A percentile compares a stretch with the other conserved stretches of the same genome.
Conservation (phyloP, 2,888 invertebrate species). For the Apamea epomidion region DNA sequence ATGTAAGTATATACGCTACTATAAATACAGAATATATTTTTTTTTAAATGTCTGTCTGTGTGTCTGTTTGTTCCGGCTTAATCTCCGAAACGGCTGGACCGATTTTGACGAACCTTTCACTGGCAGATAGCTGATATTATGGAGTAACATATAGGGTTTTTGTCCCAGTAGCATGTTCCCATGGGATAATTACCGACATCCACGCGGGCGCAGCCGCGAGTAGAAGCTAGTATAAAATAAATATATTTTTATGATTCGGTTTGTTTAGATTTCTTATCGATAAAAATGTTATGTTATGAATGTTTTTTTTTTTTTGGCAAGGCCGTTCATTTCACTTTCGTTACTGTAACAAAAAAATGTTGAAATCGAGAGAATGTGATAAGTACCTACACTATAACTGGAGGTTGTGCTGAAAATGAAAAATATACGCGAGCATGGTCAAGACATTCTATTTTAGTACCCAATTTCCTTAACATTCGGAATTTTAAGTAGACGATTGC, state of each 20-base stretch:
- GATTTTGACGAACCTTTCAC: too few species aligned
- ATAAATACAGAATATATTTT: neutral
- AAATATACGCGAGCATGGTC: slow-evolving; percentile 28
- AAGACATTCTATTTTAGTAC: slow-evolving; percentile 42
- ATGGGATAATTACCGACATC: neutral
- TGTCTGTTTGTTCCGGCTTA: too few species aligned
- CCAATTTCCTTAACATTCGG: slow-evolving; percentile 11
- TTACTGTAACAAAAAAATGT: slow-evolving; percentile 41
- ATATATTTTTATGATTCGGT: neutral
- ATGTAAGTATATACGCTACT: neutral
- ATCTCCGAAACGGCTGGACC: too few species aligned
- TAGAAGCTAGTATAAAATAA: neutral
- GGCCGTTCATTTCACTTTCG: slow-evolving; percentile 47
- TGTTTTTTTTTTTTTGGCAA: slow-evolving; percentile 31
- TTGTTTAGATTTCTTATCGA: slow-evolving; percentile 29
- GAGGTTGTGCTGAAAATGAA: slow-evolving; percentile 26
- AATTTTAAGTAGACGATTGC: slow-evolving; percentile 6
- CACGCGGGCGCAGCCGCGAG: neutral
- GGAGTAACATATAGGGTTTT: neutral
- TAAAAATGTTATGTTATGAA: slow-evolving; percentile 1
- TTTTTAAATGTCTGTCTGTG: too few species aligned
- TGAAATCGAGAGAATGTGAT: slow-evolving; percentile 55
- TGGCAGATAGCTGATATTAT: neutral
- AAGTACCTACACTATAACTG: slow-evolving; percentile 7
- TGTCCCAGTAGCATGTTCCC: neutral